Evolutionary conservation across 2,113 vertebrate genomes (phyloP), one percentile per base, ranked within the genome.

Genomic region (Alligator sinensis): DNA sequence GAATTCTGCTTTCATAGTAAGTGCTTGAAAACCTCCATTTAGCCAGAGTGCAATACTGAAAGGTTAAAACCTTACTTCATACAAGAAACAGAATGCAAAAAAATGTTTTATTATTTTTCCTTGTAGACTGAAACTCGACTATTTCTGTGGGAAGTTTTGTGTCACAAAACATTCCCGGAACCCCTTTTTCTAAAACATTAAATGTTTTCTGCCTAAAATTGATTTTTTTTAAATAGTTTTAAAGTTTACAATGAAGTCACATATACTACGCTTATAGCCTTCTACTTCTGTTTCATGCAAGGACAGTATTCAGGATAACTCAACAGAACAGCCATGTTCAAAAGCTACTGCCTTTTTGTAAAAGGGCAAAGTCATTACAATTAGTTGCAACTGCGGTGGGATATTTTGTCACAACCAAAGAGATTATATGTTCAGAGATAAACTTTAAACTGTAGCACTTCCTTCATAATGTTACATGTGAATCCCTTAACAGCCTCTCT

Each of bases 301-400:
- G 94, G 92, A 87, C 87, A 93, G 59, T 75, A 95, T 61, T 64
- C 87, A 59, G 60, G 85, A 90, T 58, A 77, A 63, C 61, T 81
- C 84, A 24, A 24, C 30, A 82, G 68, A 92, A 81, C 88, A 82
- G 75, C 82, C 60, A 5, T 64, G 89, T 59, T 93, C 88, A 92
- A 16, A 86, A 72, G 9, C 77, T 76, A 28, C 70, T 87, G 79
- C 38, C 93, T 76, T 84, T 0, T 62, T 93, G 72, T 75, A 59
- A 55, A 91, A 85, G 61, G 2, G 5, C 34, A 62, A 22, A 22
- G 19, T 7, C 1, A 3, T 90, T 83, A 57, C 10, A 5, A 88
- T 1, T 19, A 87, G 64, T 54, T 64, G 30, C 34, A 54, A 90
- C 0, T 89, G 77, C 75, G 61, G 84, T 1, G 83, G 64, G 77